Base-by-base conservation (phyloP, 2,888 invertebrate genomes). In the Epinotia demarniana region DNA sequence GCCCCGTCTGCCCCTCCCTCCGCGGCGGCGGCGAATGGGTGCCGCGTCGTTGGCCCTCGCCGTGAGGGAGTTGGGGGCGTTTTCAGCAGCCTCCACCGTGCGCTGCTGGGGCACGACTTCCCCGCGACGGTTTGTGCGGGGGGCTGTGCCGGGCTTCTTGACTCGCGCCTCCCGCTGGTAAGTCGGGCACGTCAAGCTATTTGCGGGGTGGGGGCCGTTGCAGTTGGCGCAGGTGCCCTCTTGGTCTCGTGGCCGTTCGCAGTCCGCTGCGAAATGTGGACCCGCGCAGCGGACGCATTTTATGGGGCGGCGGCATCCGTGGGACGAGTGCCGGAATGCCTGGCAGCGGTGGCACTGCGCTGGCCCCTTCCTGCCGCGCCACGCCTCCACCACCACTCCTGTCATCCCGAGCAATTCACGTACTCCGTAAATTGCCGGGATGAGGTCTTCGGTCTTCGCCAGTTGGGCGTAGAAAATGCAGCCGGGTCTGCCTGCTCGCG, bases 141-240 rank as follows among this genome's bases (percentile, higher is more conserved):
- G 70, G 81, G 81, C 16, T 81, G 82, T 0, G 80, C 74, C 1
- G 80, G 80, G 4, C 80, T 23, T 23, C 23, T n/a, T n/a, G n/a
- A n/a, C n/a, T n/a, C n/a, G n/a, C n/a, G n/a, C n/a, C n/a, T n/a
- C n/a, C n/a, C n/a, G n/a, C n/a, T n/a, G n/a, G n/a, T n/a, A n/a
- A n/a, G n/a, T n/a, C n/a, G n/a, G n/a, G n/a, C n/a, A n/a, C n/a
- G n/a, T n/a, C n/a, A n/a, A n/a, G n/a, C n/a, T n/a, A n/a, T n/a
- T n/a, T n/a, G n/a, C n/a, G n/a, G n/a, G n/a, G n/a, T n/a, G n/a
- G n/a, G n/a, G n/a, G n/a, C n/a, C n/a, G n/a, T n/a, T n/a, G n/a
- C n/a, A n/a, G n/a, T n/a, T n/a, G n/a, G n/a, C n/a, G n/a, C n/a
- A n/a, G n/a, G n/a, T n/a, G n/a, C n/a, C n/a, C n/a, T n/a, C n/a